Percentiles rank a stretch among this genome's conserved stretches.
These are phyloP conservation scores for Hozukius guyotensis DNA, from an alignment of 2,797 vertebrate species.

Conservation along the genomic window DNA sequence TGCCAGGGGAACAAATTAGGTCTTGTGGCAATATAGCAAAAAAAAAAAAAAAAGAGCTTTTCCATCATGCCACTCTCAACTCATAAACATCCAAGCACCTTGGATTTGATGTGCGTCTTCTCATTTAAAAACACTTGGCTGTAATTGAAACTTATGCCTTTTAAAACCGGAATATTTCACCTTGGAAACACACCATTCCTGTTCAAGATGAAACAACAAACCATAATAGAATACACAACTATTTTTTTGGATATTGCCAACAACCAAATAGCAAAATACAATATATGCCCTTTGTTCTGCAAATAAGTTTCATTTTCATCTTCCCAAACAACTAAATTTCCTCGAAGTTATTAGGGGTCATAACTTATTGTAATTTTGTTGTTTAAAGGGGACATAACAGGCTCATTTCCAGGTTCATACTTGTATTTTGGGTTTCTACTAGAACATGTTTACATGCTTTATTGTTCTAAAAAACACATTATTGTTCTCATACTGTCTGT, in stretches of 20 bases:
- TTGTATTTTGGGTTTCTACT: neutral
- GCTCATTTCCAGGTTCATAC: neutral
- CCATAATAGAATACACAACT: conserved; percentile 16
- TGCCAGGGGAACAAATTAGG: conserved; percentile 71
- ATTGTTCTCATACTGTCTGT: neutral
- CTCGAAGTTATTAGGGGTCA: neutral
- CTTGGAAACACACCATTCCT: conserved; percentile 6
- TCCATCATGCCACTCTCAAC: conserved; percentile 59
- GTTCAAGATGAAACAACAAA: conserved; percentile 21
- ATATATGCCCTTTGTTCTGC: neutral
- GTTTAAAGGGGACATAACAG: neutral
- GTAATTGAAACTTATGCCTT: conserved; percentile 56
- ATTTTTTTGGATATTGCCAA: conserved; percentile 36
- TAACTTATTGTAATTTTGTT: neutral
- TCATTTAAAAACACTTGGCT: conserved; percentile 58
- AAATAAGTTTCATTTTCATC: neutral
- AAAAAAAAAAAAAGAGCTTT: conserved; percentile 38
- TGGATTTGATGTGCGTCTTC: conserved; percentile 52
- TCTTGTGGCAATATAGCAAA: conserved; percentile 61
- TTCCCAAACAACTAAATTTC: neutral
- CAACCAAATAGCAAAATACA: conserved; percentile 9
- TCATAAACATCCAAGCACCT: conserved; percentile 56
- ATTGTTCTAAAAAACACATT: neutral
- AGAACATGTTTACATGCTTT: neutral
- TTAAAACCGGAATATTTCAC: conserved; percentile 35